Conservation (phyloP, 2,113 vertebrate genomes). For the Notothenia rossii region DNA sequence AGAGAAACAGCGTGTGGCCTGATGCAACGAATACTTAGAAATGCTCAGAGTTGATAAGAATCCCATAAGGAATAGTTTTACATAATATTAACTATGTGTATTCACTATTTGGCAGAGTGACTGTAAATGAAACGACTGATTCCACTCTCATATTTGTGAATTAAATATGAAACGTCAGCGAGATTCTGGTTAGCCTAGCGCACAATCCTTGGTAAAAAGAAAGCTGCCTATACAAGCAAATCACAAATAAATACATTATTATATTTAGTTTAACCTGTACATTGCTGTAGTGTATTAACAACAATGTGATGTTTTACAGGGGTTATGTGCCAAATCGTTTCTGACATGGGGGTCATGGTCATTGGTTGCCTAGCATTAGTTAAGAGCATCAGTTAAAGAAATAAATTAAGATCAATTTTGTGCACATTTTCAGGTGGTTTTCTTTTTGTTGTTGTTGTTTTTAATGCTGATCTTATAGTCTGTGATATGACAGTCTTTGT, state of each 20-base stretch:
- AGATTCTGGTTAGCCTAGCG: neutral
- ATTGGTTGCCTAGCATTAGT: no score
- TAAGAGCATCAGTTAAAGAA: no score
- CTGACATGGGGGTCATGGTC: neutral
- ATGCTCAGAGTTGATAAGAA: neutral
- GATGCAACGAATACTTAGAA: constrained; percentile 9
- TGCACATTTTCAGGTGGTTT: no score
- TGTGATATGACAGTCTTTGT: no score
- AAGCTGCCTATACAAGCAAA: neutral
- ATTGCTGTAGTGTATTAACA: neutral
- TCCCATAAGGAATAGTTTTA: neutral
- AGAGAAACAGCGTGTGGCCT: constrained; percentile 8
- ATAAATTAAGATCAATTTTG: no score
- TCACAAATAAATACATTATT: neutral
- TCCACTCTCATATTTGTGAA: neutral
- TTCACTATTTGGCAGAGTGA: neutral
- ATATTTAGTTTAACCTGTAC: neutral
- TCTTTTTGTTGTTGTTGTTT: no score
- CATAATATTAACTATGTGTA: neutral
- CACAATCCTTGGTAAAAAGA: neutral
- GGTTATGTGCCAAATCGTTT: neutral
- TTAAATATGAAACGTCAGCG: neutral
- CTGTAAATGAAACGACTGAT: neutral
- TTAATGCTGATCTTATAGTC: no score
- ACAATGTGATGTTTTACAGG: neutral